Percentiles rank a stretch among this genome's conserved stretches.
These are phyloP conservation scores for Ectemnius cavifrons DNA, from an alignment of 2,888 invertebrate species.

Conservation along the genomic window DNA sequence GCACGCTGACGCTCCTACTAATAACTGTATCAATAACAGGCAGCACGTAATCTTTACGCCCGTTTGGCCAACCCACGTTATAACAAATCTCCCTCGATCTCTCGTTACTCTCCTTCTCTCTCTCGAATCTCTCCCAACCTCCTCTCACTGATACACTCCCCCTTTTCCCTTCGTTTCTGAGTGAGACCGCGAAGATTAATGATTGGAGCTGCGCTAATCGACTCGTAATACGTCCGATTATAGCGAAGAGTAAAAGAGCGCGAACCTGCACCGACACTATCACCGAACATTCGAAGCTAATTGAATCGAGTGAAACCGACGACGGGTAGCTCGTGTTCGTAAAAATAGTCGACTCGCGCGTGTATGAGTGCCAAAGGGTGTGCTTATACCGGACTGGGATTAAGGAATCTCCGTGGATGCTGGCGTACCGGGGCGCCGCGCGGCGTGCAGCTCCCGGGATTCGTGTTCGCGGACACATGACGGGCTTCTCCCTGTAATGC, in stretches of 20 bases:
- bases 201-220: not conserved
- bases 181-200: not conserved
- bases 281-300: not conserved
- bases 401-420: not conserved
- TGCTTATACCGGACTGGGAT: not conserved
- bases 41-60: not conserved
- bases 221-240: constrained; percentile 8
- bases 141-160: too few species aligned
- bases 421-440: too few species aligned
- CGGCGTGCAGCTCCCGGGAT: not conserved
- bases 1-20: not conserved
- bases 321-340: not conserved
- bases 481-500: constrained; percentile 46
- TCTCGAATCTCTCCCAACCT: too few species aligned
- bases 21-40: constrained; percentile 1
- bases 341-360: not conserved
- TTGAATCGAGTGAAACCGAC: not conserved
- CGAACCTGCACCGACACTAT: not conserved
- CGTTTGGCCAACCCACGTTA: not conserved
- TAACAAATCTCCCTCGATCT: not conserved
- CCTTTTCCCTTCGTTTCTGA: not conserved
- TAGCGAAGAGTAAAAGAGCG: not conserved
- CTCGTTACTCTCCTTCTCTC: not conserved
- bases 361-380: too few species aligned
- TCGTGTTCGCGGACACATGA: constrained; percentile 37